Evolutionary conservation across 1,140 invertebrate genomes (phyloP).

Genomic region (Trachelipus rathkii): DNA sequence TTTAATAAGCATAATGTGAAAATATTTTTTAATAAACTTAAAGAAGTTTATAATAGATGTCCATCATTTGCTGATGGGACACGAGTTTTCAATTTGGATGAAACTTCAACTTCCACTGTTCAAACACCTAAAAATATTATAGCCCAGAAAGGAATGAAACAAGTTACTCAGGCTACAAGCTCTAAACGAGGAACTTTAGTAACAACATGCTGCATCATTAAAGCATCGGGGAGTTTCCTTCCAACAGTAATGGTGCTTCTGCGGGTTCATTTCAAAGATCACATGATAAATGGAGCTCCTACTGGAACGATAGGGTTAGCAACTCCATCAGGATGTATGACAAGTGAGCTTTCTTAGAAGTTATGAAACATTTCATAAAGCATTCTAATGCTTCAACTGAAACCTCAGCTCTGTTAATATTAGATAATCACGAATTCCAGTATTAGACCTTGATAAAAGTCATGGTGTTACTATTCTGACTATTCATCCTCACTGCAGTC

Average conservation of each 20-base stretch:
- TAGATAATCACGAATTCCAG: too few relatives aligned
- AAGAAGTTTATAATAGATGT: background rate
- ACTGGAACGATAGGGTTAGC: background rate
- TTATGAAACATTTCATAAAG: too few relatives aligned
- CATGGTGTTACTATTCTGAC: too few relatives aligned
- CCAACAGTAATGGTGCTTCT: background rate
- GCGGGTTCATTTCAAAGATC: background rate
- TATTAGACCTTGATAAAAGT: too few relatives aligned
- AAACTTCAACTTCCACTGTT: background rate
- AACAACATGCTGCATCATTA: background rate
- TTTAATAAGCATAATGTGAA: too few relatives aligned
- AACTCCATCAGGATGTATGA: background rate
- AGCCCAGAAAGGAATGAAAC: background rate
- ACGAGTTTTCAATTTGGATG: background rate
- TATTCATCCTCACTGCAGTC: too few relatives aligned
- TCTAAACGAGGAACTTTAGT: too few relatives aligned
- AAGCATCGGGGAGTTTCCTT: background rate
- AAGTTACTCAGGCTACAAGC: too few relatives aligned
- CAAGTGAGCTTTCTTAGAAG: background rate
- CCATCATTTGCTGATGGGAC: background rate
- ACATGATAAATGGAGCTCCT: background rate
- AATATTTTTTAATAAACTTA: too few relatives aligned
- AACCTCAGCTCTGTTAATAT: too few relatives aligned
- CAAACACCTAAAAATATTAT: background rate
- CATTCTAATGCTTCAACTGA: too few relatives aligned